phyloP scores from a whole-genome alignment of 1,140 invertebrate species.

The Ctenoplectra terminalis region DNA sequence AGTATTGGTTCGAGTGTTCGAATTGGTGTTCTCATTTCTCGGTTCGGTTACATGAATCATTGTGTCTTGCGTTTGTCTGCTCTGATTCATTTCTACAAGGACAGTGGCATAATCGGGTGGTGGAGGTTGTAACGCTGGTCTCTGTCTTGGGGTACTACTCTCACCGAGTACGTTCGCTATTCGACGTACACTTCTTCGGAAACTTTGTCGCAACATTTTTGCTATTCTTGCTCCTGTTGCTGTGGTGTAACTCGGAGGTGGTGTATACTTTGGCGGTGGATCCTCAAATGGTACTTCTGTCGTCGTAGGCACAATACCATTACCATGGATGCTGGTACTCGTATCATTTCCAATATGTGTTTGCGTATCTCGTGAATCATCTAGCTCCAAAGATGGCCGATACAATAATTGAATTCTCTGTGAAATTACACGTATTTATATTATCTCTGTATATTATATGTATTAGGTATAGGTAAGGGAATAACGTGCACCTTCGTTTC shows the following conservation, averaged over 20 bases:
- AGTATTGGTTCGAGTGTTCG: not conserved
- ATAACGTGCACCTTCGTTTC: not conserved
- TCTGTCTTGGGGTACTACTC: conserved; percentile 65
- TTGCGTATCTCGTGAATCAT: conserved; percentile 70
- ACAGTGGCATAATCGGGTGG: conserved; percentile 87
- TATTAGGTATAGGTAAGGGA: too few relatives aligned
- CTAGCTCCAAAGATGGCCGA: conserved; percentile 85
- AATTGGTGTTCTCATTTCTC: conserved; percentile 59
- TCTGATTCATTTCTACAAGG: conserved; percentile 85
- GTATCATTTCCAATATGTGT: conserved; percentile 70
- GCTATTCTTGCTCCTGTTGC: conserved; percentile 93
- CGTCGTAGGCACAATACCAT: conserved; percentile 74
- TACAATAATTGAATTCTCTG: conserved; percentile 90
- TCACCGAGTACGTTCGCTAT: conserved; percentile 84
- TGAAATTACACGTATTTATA: not conserved
- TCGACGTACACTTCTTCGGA: conserved; percentile 90
- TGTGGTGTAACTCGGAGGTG: conserved; percentile 95
- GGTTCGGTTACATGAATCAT: conserved; percentile 67
- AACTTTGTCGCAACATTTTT: conserved; percentile 90
- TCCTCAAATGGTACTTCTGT: conserved; percentile 85
- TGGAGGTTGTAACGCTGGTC: conserved; percentile 81
- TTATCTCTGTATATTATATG: not conserved
- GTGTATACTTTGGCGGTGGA: conserved; percentile 96
- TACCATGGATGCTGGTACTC: conserved; percentile 72
- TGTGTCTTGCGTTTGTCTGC: conserved; percentile 60